These are phyloP conservation scores for Rhabditoides inermis DNA, from an alignment of 2,888 invertebrate species.

Conservation along the genomic window DNA sequence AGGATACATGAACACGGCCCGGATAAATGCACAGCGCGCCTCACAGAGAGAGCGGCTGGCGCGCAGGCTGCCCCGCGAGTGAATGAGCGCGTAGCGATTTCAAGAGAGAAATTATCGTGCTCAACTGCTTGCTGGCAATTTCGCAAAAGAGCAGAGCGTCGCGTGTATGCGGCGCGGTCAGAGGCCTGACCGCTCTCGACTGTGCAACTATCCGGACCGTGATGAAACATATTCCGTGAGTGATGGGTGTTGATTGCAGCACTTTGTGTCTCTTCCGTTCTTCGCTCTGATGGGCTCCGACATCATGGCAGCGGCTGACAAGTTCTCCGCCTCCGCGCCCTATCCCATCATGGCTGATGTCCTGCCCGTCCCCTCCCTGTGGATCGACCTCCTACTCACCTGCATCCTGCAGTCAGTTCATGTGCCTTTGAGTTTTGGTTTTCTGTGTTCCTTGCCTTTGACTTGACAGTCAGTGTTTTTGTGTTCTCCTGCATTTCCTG, in stretches of 20 bases:
- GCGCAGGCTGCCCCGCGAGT: too few species aligned
- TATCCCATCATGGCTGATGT: slow-evolving; percentile 12
- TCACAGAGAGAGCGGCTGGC: too few species aligned
- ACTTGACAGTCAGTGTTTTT: not conserved
- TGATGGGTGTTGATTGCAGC: slow-evolving; percentile 60
- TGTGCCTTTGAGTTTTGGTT: not conserved
- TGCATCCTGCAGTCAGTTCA: slow-evolving; percentile 39
- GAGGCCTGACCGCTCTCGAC: too few species aligned
- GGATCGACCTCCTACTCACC: slow-evolving; percentile 37
- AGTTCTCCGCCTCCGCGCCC: slow-evolving; percentile 60
- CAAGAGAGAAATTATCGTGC: too few species aligned
- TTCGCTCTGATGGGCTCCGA: slow-evolving; percentile 74
- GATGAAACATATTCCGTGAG: too few species aligned
- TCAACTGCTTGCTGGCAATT: too few species aligned
- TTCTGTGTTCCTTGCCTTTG: slow-evolving; percentile 3
- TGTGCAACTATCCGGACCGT: too few species aligned
- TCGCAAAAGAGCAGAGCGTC: too few species aligned
- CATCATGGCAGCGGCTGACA: slow-evolving; percentile 68
- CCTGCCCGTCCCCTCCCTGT: slow-evolving; percentile 33
- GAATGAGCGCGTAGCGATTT: too few species aligned
- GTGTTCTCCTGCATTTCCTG: not conserved
- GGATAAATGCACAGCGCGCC: too few species aligned
- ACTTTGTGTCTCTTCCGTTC: slow-evolving; percentile 78
- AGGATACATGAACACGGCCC: too few species aligned
- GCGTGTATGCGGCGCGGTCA: too few species aligned